Base-by-base conservation (phyloP, 2,113 vertebrate genomes). In the Malurus elegans region DNA sequence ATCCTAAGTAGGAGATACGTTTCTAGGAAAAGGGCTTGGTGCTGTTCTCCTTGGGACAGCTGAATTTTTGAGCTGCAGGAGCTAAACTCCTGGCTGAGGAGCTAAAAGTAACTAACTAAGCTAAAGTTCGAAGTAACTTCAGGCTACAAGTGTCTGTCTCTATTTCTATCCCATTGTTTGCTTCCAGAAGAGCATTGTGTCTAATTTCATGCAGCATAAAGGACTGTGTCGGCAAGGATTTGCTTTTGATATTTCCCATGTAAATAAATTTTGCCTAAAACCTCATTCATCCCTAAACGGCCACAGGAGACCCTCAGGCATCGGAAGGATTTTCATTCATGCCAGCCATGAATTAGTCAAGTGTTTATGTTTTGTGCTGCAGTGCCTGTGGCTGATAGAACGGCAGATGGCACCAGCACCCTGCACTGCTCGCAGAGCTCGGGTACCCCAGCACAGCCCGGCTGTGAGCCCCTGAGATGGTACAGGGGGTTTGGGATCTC, bases 371-470 rank as follows among this genome's bases (percentile, higher is more conserved):
- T 67, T 12, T 6, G 76, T 8, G 53, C 2, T 5, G 69, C 48
- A 25, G 0, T 45, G 76, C 42, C 48, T 4, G 72, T 2, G 47
- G 72, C 57, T 60, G 79, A 12, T 58, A 3, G 9, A 26, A 79
- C 97, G 7, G 94, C 96, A 97, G 97, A 61, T 96, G 97, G 97
- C 97, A 97, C 87, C 96, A 94, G 91, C 62, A 3, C 18, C 31
- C 90, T 45, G 84, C 17, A 48, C 87, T 69, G 61, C 42, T 25
- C 56, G 7, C 82, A 10, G 5, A 54, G 95, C 20, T 53, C 94
- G 61, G 95, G 53, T 66, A 38, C 83, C 96, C 79, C 93, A 83
- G 91, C 61, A 14, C 86, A 29, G 67, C 51, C 8, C 4, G 2
- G 8, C 86, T 19, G 36, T 4, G 7, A 31, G 48, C 34, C 3